phyloP scores from a whole-genome alignment of 1,140 invertebrate genomes.

The Polyergus mexicanus region DNA sequence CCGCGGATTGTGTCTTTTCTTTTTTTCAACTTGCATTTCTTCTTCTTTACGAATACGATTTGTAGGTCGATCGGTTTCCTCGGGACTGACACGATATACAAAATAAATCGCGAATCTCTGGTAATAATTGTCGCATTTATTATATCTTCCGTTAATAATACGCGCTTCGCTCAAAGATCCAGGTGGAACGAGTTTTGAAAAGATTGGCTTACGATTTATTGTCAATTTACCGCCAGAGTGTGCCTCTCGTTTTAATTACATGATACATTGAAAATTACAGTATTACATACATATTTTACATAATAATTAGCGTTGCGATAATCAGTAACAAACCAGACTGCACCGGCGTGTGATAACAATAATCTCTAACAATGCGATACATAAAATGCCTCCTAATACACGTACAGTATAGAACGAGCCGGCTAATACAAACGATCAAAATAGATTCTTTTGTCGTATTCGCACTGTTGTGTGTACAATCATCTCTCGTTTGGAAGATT shows the following conservation, averaged over 20 bases:
- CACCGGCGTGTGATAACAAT: slow-evolving; percentile 83
- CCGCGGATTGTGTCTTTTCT: not conserved
- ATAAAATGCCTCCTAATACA: slow-evolving; percentile 15
- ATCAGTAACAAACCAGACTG: slow-evolving; percentile 85
- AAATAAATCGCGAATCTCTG: not conserved
- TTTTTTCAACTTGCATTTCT: slow-evolving; percentile 11
- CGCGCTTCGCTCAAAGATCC: not conserved
- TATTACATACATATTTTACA: slow-evolving; percentile 86
- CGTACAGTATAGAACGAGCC: slow-evolving; percentile 58
- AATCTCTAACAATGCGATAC: slow-evolving; percentile 71
- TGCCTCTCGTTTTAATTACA: slow-evolving; percentile 81
- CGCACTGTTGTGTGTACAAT: not conserved
- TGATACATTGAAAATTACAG: slow-evolving; percentile 85
- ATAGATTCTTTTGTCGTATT: slow-evolving; percentile 57
- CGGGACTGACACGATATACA: not conserved
- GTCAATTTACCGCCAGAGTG: slow-evolving; percentile 82
- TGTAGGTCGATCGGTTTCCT: not conserved
- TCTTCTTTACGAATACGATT: not conserved
- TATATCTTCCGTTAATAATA: not conserved
- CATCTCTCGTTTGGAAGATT: slow-evolving; percentile 13
- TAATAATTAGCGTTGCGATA: slow-evolving; percentile 85
- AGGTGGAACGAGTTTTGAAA: slow-evolving; percentile 77
- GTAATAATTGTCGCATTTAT: slow-evolving; percentile 38
- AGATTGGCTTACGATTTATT: slow-evolving; percentile 85
- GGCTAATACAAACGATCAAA: slow-evolving; percentile 67